Conservation (phyloP, 2,113 vertebrate species). For the Eudyptes chrysolophus region DNA sequence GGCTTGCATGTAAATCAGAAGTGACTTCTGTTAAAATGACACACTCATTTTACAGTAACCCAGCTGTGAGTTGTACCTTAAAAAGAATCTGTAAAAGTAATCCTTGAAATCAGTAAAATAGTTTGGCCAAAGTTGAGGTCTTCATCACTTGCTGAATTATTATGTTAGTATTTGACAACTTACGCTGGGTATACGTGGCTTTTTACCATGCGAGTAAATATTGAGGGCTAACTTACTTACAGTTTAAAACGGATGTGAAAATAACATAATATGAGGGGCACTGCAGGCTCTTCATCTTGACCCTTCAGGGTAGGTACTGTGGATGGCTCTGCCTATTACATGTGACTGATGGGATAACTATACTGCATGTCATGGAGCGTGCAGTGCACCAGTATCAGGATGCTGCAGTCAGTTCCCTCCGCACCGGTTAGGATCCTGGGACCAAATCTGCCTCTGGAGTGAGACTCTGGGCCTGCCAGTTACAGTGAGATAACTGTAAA, state of each 20-base stretch:
- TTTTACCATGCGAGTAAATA: not conserved
- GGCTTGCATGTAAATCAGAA: not conserved
- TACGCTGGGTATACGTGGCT: not conserved
- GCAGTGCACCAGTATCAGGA: not conserved
- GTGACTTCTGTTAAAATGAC: not conserved
- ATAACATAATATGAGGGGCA: not conserved
- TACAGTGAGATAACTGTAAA: not conserved
- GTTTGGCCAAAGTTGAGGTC: not conserved
- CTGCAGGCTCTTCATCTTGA: not conserved
- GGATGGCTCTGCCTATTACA: not conserved
- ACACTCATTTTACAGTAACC: not conserved
- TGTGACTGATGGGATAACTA: not conserved
- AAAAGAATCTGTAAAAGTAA: not conserved
- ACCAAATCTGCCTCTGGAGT: not conserved
- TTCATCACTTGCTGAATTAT: not conserved
- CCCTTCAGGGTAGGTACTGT: not conserved
- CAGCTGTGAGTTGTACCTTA: not conserved
- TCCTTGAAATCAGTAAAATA: not conserved
- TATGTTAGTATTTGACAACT: not conserved
- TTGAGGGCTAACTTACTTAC: not conserved
- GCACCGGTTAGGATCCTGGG: not conserved
- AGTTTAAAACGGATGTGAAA: not conserved
- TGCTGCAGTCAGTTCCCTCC: not conserved
- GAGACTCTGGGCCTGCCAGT: not conserved
- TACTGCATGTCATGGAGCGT: fast-evolving